Evolutionary conservation across 2,888 invertebrate species (phyloP), one percentile per base, ranked within the genome.

Genomic region (Cantharis rufa): DNA sequence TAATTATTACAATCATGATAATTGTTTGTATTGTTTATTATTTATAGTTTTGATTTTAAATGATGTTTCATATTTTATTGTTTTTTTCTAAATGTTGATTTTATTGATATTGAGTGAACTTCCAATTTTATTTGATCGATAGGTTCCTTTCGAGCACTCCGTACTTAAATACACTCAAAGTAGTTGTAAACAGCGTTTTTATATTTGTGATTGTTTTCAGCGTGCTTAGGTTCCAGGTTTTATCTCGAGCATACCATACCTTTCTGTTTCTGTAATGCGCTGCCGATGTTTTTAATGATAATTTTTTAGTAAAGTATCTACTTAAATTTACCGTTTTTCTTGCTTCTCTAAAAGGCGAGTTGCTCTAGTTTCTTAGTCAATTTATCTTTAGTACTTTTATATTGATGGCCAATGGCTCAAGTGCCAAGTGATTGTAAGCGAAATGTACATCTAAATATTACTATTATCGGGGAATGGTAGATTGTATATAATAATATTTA

Each of bases 401-500:
- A 74, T 77, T 72, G 71, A 74, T 61, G 68, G 74, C 64, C 72
- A 77, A 77, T 61, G 72, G 74, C 72, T 77, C 64, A 16, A 71
- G 77, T 77, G 74, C 77, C 77, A 77, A 77, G 77, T 77, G 74
- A 77, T 75, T 77, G 72, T 75, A 75, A 69, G 74, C 28, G 69
- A 72, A 70, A 69, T 69, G 69, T 71, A 66, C 24, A 66, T 66
- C 24, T 18, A 66, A 21, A 66, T 77, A 73, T 71, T 66, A 70
- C 74, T 74, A 71, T 71, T 74, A 73, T 71, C 27, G 78, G 28
- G 78, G 78, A 18, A 69, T 74, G 75, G 73, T 78, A 78, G 72
- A 78, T 78, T 78, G 78, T 78, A 76, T 66, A 78, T 74, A 75
- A 48, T 48, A 48, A 70, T 78, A 78, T 78, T 78, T 78, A 78